Conservation (phyloP, 2,888 invertebrate species). For the Hemaris fuciformis region DNA sequence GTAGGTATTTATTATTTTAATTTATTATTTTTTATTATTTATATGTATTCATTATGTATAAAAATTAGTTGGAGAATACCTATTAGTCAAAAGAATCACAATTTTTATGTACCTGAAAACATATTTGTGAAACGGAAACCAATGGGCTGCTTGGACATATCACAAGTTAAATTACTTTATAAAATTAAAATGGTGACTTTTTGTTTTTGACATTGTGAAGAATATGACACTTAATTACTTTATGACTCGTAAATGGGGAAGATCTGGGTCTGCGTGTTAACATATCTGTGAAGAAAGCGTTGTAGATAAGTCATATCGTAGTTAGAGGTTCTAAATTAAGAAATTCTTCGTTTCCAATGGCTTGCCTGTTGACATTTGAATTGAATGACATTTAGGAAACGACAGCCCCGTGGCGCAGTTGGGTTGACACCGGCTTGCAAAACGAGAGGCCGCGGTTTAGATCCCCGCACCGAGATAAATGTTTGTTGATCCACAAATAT, state of each 20-base stretch:
- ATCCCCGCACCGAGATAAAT: too few relatives aligned
- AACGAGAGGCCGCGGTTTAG: too few relatives aligned
- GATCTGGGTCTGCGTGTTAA: background rate
- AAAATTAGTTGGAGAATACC: too few relatives aligned
- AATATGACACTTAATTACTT: background rate
- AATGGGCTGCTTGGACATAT: background rate
- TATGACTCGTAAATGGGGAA: background rate
- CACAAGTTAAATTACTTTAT: background rate
- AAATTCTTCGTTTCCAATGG: background rate
- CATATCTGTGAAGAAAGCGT: constrained; percentile 6
- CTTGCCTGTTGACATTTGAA: too few relatives aligned
- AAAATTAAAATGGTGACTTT: background rate
- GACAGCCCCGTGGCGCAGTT: too few relatives aligned
- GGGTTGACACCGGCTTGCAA: too few relatives aligned
- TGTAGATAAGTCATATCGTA: constrained; percentile 2
- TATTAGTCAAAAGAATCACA: background rate
- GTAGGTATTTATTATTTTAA: too few relatives aligned
- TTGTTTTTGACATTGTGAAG: background rate
- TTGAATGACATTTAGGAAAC: too few relatives aligned
- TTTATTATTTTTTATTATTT: too few relatives aligned
- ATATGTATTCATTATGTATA: too few relatives aligned
- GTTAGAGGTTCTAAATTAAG: background rate
- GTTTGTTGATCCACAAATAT: too few relatives aligned
- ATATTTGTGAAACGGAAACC: background rate
- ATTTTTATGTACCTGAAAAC: background rate